Evolutionary conservation across 2,113 vertebrate species (phyloP), one percentile per base, ranked within the genome.

Genomic region (Nicator chloris): DNA sequence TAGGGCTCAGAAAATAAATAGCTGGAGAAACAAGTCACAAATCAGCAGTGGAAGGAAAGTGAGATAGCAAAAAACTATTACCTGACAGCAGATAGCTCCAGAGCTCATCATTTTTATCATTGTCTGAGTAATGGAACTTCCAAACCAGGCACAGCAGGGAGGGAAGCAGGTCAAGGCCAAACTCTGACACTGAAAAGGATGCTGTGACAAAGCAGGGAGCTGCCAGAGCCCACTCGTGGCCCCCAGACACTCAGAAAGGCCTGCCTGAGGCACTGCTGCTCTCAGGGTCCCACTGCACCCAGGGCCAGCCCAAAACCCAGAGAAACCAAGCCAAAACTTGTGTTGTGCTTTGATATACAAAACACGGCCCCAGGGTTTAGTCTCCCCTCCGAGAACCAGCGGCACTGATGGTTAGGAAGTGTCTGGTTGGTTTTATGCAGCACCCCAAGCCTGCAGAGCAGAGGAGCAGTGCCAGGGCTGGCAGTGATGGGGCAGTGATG

Each of bases 41-140:
- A 83, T 82, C 86, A 94, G 77, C 66, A 82, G 49, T 45, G 57
- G 56, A 80, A 78, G 88, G 73, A 76, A 81, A 73, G 23, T n/a
- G 57, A 91, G 88, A 95, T 85, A 95, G 30, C 14, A 12, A 45
- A 94, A 95, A 92, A 15, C 14, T 28, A 93, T 95, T 94, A 95
- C 79, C 78, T 78, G 81, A 53, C 28, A 9, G 78, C 87, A 92
- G 86, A 92, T 21, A 95, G 63, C 78, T 54, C 35, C 65, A 88
- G 79, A 87, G 49, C 94, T 92, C 86, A 83, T 68, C 78, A 8
- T 51, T 88, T 88, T 91, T 94, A 95, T 93, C 95, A 63, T 78
- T 1, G 53, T n/a, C 70, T 89, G 77, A 95, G 59, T 61, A 91
- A 90, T 81, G 88, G 80, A 80, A 90, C 68, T 93, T 49, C 47